Percentiles rank a stretch among this genome's conserved stretches.
Evolutionary conservation across 1,140 invertebrate species (phyloP).

Genomic region (Drosophila serrata): DNA sequence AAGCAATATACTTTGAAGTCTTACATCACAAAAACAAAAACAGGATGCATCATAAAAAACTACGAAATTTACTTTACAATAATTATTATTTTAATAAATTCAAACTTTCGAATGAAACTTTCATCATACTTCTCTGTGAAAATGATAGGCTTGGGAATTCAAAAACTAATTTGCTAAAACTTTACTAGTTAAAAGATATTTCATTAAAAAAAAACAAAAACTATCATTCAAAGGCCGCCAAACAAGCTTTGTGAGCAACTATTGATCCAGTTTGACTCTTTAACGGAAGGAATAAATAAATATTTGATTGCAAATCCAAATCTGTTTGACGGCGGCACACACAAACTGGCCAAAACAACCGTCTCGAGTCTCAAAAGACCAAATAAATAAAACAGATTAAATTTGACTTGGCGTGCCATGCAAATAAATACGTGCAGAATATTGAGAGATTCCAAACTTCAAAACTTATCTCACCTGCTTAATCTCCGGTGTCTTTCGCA

Average conservation of each 20-base stretch:
- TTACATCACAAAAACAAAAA: background rate
- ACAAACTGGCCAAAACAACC: constrained; percentile 16
- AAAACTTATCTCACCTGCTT: constrained; percentile 32
- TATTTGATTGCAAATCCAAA: constrained; percentile 48
- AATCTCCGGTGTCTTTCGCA: constrained; percentile 10
- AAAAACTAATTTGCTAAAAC: background rate
- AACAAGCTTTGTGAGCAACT: constrained; percentile 33
- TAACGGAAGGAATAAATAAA: constrained; percentile 39
- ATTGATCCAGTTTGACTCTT: constrained; percentile 25
- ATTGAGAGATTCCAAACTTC: constrained; percentile 29
- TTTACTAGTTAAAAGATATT: background rate
- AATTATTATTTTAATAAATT: background rate
- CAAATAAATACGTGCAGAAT: constrained; percentile 41
- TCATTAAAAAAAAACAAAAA: background rate
- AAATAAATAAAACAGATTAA: constrained; percentile 44
- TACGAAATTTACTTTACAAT: background rate
- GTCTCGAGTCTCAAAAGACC: constrained; percentile 24
- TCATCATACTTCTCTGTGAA: background rate
- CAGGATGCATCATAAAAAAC: background rate
- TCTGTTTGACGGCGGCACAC: constrained; percentile 30
- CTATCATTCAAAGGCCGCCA: constrained; percentile 8
- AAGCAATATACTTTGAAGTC: background rate
- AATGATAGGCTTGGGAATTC: background rate
- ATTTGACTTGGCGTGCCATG: constrained; percentile 12
- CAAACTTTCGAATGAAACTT: background rate